Evolutionary conservation across 2,113 vertebrate genomes (phyloP), one percentile per base, ranked within the genome.

Genomic region (Sclerurus mexicanus): DNA sequence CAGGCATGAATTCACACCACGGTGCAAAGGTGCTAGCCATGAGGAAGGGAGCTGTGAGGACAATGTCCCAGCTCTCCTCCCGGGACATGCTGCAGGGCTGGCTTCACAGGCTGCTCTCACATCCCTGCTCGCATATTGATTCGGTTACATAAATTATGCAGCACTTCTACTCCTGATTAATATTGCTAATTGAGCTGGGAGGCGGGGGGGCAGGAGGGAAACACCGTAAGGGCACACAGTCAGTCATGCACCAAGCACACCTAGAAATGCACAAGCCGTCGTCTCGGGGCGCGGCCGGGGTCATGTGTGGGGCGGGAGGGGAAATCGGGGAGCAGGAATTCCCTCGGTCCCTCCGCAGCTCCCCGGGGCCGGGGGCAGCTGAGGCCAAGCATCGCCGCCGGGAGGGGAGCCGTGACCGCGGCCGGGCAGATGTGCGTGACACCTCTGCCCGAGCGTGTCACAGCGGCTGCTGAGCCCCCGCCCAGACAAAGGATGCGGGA

Each of bases 141-240:
- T 60, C 14, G 1, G 69, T 90, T 73, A 89, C 82, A 97, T 97
- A 88, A 97, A 96, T 97, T 96, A 97, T 97, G 92, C 87, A 95
- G 76, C 69, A 82, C 52, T 71, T 87, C 87, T n/a, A 58, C 86
- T 68, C 90, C 93, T 72, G 93, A 94, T 93, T 96, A 96, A 94
- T 81, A 78, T 1, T 46, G 92, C 69, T 92, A 95, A 78, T 79
- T 50, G 92, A 96, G 56, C 25, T 44, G 52, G 90, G 22, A 69
- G 63, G 30, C 13, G 23, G 40, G 71, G 71, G 72, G 78, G 52
- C 42, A 75, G 69, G 52, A 55, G 66, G 60, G 95, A 72, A 84
- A 85, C 8, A 39, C 87, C 24, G 8, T 31, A 80, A 77, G 78
- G 77, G 64, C 30, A 8, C 56, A 10, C 9, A 25, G 35, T 22